A percentile compares a stretch with the other conserved stretches of the same genome.
Conservation (phyloP, 2,888 invertebrate species). For the Acleris holmiana region DNA sequence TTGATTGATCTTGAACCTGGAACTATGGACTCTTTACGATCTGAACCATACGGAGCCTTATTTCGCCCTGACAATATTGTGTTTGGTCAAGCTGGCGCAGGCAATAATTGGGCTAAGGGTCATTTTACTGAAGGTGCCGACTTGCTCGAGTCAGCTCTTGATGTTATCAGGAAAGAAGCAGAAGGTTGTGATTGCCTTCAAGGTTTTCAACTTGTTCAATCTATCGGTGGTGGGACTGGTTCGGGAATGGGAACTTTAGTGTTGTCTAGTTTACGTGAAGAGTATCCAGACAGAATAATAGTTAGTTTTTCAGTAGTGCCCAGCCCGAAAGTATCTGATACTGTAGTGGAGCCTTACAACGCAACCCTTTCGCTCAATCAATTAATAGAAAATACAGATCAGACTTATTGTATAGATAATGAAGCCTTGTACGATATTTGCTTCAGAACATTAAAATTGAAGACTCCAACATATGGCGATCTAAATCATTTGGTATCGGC, state of each 20-base stretch:
- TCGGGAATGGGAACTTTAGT: constrained; percentile 86
- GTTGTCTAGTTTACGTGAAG: constrained; percentile 93
- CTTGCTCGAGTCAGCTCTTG: constrained; percentile 91
- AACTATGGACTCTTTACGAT: constrained; percentile 93
- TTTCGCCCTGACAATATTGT: constrained; percentile 96
- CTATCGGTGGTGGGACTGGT: constrained; percentile 83
- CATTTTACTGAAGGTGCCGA: constrained; percentile 97
- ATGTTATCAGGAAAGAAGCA: constrained; percentile 92
- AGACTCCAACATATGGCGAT: constrained; percentile 91
- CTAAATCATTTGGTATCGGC: constrained; percentile 92
- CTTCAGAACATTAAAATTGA: constrained; percentile 89
- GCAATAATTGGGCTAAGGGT: constrained; percentile 85
- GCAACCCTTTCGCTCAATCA: constrained; percentile 93
- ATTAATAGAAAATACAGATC: constrained; percentile 90
- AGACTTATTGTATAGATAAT: constrained; percentile 89
- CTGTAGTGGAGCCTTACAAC: constrained; percentile 89
- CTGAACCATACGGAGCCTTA: constrained; percentile 92
- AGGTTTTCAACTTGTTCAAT: constrained; percentile 93
- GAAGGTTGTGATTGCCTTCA: constrained; percentile 96
- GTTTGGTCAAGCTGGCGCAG: constrained; percentile 85
- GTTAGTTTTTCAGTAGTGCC: constrained; percentile 92
- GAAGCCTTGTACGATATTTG: constrained; percentile 90
- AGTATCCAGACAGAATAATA: constrained; percentile 95
- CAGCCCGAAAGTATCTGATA: constrained; percentile 91
- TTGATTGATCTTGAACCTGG: constrained; percentile 73